phyloP scores from a whole-genome alignment of 2,888 invertebrate genomes.

The Bruchidius siliquastri region DNA sequence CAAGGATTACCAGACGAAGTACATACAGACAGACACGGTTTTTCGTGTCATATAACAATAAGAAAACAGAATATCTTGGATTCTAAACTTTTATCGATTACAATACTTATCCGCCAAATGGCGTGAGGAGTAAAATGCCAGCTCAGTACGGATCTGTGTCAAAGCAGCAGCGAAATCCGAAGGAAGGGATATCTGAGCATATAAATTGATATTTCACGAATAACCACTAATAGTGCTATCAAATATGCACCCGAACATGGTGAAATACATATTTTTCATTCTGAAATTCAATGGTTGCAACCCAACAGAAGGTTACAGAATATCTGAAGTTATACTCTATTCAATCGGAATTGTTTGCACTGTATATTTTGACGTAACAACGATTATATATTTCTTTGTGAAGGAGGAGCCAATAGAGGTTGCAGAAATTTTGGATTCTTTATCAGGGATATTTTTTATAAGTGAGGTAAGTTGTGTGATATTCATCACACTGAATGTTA shows the following conservation, averaged over 20 bases:
- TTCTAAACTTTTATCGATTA: not conserved
- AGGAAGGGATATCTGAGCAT: not conserved
- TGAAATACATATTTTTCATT: not conserved
- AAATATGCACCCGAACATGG: not conserved
- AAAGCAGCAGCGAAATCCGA: not conserved
- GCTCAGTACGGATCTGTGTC: not conserved
- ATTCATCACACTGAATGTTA: too few relatives aligned
- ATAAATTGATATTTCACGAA: not conserved
- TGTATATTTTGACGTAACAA: not conserved
- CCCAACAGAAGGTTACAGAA: not conserved
- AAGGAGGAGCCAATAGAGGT: not conserved
- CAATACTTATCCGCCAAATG: not conserved
- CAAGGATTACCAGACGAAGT: too few relatives aligned
- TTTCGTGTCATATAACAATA: not conserved
- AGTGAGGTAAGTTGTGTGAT: not conserved
- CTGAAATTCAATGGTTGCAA: not conserved
- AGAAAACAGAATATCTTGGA: not conserved
- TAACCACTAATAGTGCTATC: not conserved
- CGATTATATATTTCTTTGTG: not conserved
- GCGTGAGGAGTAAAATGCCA: not conserved
- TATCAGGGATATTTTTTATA: not conserved
- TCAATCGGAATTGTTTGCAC: not conserved
- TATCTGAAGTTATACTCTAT: not conserved
- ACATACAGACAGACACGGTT: too few relatives aligned
- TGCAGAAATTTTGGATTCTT: not conserved